Percentiles rank a stretch among this genome's conserved stretches.
These are phyloP conservation scores for silkworm (Bombyx mori) DNA, from an alignment of 1,140 invertebrate genomes.

Conservation along the genomic window ASM3026992v2 NC_085120.1:1040001-1040500, in stretches of 20 bases:
- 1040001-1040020: too few species aligned
- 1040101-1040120: neutral
- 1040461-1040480: too few species aligned
- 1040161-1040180: neutral
- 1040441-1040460: neutral
- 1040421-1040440: neutral
- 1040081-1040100: too few species aligned
- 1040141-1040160: neutral
- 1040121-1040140: neutral
- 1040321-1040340: conserved; percentile 30
- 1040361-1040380: conserved; percentile 17
- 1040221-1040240: conserved; percentile 19
- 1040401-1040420: conserved; percentile 23
- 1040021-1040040: too few species aligned
- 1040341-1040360: conserved; percentile 22
- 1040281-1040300: conserved; percentile 29
- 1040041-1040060: too few species aligned
- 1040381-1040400: conserved; percentile 28
- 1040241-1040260: conserved; percentile 22
- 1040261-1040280: conserved; percentile 12
- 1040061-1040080: too few species aligned
- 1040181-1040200: conserved; percentile 26
- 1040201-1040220: conserved; percentile 34
- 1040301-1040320: conserved; percentile 21
- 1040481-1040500: too few species aligned